Conservation (phyloP, 2,797 vertebrate genomes). For the Perodicticus potto region DNA sequence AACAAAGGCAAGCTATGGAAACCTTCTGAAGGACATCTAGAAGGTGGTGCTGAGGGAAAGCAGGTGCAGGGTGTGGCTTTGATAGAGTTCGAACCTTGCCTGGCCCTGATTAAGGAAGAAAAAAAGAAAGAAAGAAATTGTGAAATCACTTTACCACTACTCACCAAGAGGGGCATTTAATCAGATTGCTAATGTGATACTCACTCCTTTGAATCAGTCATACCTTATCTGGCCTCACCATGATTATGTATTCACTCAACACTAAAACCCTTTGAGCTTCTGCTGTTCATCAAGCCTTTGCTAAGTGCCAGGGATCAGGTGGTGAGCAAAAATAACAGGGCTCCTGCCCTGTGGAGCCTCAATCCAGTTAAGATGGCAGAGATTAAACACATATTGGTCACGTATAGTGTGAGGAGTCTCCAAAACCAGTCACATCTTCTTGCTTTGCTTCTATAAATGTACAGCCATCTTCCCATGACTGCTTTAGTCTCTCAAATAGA, state of each 20-base stretch:
- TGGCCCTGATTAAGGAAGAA: neutral
- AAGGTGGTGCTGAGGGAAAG: neutral
- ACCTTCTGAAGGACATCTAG: neutral
- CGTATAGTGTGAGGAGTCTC: neutral
- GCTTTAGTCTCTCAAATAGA: neutral
- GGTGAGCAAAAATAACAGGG: neutral
- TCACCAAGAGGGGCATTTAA: neutral
- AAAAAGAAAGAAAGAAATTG: neutral
- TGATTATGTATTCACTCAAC: neutral
- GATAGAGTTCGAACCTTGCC: neutral
- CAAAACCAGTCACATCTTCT: neutral
- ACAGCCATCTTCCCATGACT: neutral
- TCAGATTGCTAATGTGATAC: neutral
- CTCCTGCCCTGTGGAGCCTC: neutral
- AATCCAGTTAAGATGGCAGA: neutral
- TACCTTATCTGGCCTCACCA: neutral
- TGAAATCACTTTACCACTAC: neutral
- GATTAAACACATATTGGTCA: neutral
- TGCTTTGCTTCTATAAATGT: neutral
- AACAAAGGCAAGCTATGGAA: neutral
- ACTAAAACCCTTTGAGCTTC: neutral
- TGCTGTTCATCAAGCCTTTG: neutral
- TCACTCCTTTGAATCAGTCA: neutral
- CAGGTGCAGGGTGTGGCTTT: no score
- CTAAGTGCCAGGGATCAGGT: neutral